These are phyloP conservation scores for Drosophila sproati DNA, from an alignment of 1,140 invertebrate genomes.

Conservation along the genomic window DNA sequence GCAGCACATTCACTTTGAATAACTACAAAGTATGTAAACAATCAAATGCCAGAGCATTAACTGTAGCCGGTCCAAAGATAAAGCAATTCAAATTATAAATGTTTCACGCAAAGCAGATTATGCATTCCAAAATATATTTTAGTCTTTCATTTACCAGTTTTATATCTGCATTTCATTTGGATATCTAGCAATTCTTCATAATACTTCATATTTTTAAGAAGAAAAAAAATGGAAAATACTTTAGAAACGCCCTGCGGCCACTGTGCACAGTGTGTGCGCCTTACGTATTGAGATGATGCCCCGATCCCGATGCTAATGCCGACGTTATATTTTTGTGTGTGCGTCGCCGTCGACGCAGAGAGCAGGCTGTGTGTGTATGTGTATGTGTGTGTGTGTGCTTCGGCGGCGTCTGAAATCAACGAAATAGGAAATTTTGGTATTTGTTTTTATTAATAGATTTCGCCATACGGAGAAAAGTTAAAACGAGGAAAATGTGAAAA, in stretches of 20 bases:
- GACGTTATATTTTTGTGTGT: constrained; percentile 59
- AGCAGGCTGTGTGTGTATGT: constrained; percentile 34
- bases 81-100: neutral
- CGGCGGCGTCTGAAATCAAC: constrained; percentile 71
- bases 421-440: constrained; percentile 83
- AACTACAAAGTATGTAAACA: neutral
- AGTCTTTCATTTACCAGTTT: no score
- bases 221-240: neutral
- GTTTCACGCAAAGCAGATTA: no score
- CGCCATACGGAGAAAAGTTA: constrained; percentile 71
- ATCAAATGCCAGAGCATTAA: neutral
- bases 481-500: constrained; percentile 75
- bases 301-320: constrained; percentile 53
- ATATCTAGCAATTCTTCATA: no score
- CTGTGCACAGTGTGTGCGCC: constrained; percentile 67
- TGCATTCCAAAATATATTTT: no score
- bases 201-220: no score
- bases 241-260: constrained; percentile 27
- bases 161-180: no score
- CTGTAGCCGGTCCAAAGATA: neutral
- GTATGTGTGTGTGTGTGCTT: neutral
- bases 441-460: constrained; percentile 80
- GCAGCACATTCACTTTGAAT: constrained; percentile 17
- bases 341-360: constrained; percentile 44
- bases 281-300: constrained; percentile 64